Conservation (phyloP, 2,888 invertebrate species). For the Lasius platythorax region DNA sequence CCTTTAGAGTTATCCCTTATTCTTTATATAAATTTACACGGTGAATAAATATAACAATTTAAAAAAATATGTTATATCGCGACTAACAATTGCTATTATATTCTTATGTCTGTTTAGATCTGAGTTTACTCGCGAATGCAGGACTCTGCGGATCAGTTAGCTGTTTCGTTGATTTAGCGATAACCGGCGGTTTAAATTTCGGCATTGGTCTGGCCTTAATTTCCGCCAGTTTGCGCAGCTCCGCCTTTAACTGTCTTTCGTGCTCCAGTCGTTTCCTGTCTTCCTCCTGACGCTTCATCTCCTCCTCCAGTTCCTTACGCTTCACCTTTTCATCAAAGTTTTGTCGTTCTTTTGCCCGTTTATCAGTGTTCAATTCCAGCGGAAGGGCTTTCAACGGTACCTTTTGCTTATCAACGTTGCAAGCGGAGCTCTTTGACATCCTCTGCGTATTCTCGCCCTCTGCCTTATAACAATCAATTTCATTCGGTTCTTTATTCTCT, state of each 20-base stretch:
- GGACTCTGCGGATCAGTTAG: conserved; percentile 90
- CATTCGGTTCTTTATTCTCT: conserved; percentile 64
- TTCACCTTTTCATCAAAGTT: conserved; percentile 87
- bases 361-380: conserved; percentile 88
- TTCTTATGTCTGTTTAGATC: conserved; percentile 41
- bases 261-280: conserved; percentile 78
- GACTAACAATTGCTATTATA: too few relatives aligned
- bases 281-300: conserved; percentile 85
- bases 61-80: too few relatives aligned
- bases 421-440: neutral
- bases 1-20: neutral
- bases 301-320: conserved; percentile 87
- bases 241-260: conserved; percentile 87
- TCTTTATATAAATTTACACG: conserved; percentile 12
- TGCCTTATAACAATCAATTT: conserved; percentile 6
- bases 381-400: neutral
- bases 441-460: neutral
- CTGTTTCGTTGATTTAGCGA: conserved; percentile 87
- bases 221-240: conserved; percentile 88
- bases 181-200: conserved; percentile 86
- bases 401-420: conserved; percentile 21
- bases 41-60: neutral
- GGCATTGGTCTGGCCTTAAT: conserved; percentile 90
- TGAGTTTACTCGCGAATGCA: conserved; percentile 68
- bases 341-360: conserved; percentile 88